phyloP scores from a whole-genome alignment of 2,888 invertebrate genomes.

The Syrista parreyssii region DNA sequence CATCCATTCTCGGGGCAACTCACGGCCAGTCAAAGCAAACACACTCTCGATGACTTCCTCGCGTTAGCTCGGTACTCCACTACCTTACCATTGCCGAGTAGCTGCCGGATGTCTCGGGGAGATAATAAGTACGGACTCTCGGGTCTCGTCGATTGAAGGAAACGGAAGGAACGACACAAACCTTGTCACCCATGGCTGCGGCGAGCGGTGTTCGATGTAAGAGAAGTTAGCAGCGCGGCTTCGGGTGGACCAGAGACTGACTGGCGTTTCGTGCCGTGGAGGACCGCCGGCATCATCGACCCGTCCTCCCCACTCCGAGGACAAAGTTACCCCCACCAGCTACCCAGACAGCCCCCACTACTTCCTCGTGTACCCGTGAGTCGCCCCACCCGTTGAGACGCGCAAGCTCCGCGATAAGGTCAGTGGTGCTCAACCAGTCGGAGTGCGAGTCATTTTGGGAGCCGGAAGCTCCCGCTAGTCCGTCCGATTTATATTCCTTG shows the following conservation, averaged over 20 bases:
- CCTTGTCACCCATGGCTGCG: constrained; percentile 65
- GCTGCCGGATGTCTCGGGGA: background rate
- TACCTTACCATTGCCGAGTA: constrained; percentile 13
- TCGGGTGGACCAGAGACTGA: constrained; percentile 73
- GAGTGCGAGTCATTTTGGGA: too few species aligned
- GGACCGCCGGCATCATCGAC: constrained; percentile 68
- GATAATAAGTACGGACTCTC: constrained; percentile 3
- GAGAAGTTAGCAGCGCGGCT: constrained; percentile 74
- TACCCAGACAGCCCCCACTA: constrained; percentile 9
- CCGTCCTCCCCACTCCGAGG: constrained; percentile 76
- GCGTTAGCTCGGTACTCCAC: background rate
- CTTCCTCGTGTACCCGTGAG: constrained; percentile 21
- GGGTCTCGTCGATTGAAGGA: constrained; percentile 30
- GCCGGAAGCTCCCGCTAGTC: too few species aligned
- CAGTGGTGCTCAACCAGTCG: constrained; percentile 5
- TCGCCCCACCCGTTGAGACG: constrained; percentile 24
- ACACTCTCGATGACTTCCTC: constrained; percentile 22
- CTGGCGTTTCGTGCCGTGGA: constrained; percentile 59
- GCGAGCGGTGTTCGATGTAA: constrained; percentile 71
- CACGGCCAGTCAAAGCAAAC: constrained; percentile 34
- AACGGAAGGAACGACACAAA: constrained; percentile 62
- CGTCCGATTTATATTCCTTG: too few species aligned
- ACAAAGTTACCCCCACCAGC: constrained; percentile 60
- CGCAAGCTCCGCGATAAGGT: constrained; percentile 26
- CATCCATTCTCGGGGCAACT: constrained; percentile 67